Base-by-base conservation (phyloP, 2,113 vertebrate genomes). In the Ceyx cyanopectus region DNA sequence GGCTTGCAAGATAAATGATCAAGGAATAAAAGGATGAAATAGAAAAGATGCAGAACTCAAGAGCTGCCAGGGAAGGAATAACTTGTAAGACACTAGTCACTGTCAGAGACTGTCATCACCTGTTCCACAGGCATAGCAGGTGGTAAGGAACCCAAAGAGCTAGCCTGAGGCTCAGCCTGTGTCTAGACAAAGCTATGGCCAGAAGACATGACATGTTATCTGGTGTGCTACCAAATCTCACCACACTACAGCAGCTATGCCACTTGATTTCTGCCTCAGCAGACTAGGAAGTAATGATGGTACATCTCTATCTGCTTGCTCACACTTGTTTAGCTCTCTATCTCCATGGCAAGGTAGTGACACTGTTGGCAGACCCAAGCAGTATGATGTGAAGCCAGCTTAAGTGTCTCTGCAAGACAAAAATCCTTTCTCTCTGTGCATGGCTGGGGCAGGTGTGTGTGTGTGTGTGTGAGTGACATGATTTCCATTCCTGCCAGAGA, bases 171-270 rank as follows among this genome's bases (percentile, higher is more conserved):
- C 20, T 87, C 45, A 48, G 29, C 20, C n/a, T 23, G 8, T 29
- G 20, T 40, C 69, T 84, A 8, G n/a, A 34, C 51, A 81, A 26
- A 0, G 0, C 27, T 30, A 13, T 0, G 1, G 30, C 81, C 22
- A 30, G 21, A 60, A 66, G 60, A 51, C 19, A 12, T 12, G 34
- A 37, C 56, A 8, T 34, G n/a, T 81, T 70, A 48, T 45, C 43
- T 53, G 15, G 9, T 32, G 19, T 61, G 45, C 81, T 68, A 69
- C 26, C 45, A 46, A 40, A n/a, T 56, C 70, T 57, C 70, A 29
- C 29, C 60, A 45, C 51, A 11, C 40, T 45, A 13, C 9, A 76
- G 66, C 45, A 81, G 34, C 43, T 75, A 17, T 24, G 34, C 12
- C 40, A 63, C 74, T 85, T 48, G 21, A 60, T 75, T 92, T 63